These are phyloP conservation scores for Ochropacha duplaris DNA, from an alignment of 2,888 invertebrate genomes.

Conservation along the genomic window DNA sequence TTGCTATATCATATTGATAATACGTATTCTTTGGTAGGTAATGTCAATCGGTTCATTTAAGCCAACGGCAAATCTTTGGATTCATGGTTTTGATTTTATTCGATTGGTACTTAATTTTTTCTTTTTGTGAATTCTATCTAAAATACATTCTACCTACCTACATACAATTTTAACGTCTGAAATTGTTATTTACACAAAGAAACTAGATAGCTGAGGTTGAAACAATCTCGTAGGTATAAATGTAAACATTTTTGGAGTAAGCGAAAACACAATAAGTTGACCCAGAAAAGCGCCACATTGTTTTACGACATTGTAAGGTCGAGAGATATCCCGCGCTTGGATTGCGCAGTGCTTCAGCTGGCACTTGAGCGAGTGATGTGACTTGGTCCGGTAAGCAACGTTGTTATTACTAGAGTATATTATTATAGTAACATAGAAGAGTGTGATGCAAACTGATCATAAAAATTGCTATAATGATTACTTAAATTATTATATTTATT, in stretches of 20 bases:
- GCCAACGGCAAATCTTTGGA: background rate
- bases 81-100: background rate
- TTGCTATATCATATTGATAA: too few species aligned
- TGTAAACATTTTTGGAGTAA: slow-evolving; percentile 23
- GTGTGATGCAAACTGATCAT: background rate
- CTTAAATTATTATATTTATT: too few species aligned
- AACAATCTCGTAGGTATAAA: slow-evolving; percentile 18
- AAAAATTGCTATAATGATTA: too few species aligned
- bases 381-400: background rate
- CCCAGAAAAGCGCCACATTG: slow-evolving; percentile 37
- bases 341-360: slow-evolving; percentile 21
- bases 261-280: slow-evolving; percentile 31
- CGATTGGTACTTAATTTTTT: background rate
- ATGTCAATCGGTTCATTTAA: too few species aligned
- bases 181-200: slow-evolving; percentile 1
- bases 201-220: slow-evolving; percentile 3
- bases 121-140: background rate
- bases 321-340: slow-evolving; percentile 26
- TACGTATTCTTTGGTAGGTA: too few species aligned
- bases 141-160: background rate
- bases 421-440: background rate
- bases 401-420: background rate
- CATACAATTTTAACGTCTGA: background rate
- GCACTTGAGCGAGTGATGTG: slow-evolving; percentile 7
- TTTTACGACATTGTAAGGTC: slow-evolving; percentile 35